Base-by-base conservation (phyloP, 2,113 vertebrate species). In the Pollachius pollachius region DNA sequence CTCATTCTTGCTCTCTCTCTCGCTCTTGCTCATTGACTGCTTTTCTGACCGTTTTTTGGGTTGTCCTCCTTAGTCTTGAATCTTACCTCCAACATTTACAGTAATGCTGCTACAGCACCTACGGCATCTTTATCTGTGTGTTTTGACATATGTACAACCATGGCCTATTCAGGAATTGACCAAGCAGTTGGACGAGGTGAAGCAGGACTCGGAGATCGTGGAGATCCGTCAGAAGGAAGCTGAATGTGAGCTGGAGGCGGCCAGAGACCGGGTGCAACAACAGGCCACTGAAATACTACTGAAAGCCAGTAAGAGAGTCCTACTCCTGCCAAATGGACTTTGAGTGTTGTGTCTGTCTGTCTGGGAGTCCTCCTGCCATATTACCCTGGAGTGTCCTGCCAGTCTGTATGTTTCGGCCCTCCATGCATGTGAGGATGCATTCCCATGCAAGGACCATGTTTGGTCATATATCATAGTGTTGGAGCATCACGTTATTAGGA, bases 241-340 rank as follows among this genome's bases (percentile, higher is more conserved):
- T 0, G 96, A 99, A 86, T 96, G 94, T 65, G 97, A 99, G 82
- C 94, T 99, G 21, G 95, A 95, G 83, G 95, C 95, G 64, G 94
- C 96, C 79, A 93, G 95, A 84, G 97, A 97, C 73, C 89, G 92
- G 52, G 94, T 99, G 77, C 96, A 98, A 67, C 95, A 98, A 88
- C 97, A 99, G 76, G 97, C 96, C 11, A 94, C 96, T 2, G 97
- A 99, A 81, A 96, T 98, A 69, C 94, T 99, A 74, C 94, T 98
- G 75, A 99, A 99, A 98, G 95, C 97, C 86, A 98, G 97, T 98
- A 93, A 92, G 96, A 34, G 9, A 48, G 41, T 48, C 41, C 41
- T 48, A 9, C 41, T 48, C 41, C 41, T 48, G 41, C 41, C 41
- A 9, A 9, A 48, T 48, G 41, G 41, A 48, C 41, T 48, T 9